A percentile compares a stretch with the other conserved stretches of the same genome.
Evolutionary conservation across 2,113 vertebrate genomes (phyloP).

Genomic region (Xenopus laevis): DNA sequence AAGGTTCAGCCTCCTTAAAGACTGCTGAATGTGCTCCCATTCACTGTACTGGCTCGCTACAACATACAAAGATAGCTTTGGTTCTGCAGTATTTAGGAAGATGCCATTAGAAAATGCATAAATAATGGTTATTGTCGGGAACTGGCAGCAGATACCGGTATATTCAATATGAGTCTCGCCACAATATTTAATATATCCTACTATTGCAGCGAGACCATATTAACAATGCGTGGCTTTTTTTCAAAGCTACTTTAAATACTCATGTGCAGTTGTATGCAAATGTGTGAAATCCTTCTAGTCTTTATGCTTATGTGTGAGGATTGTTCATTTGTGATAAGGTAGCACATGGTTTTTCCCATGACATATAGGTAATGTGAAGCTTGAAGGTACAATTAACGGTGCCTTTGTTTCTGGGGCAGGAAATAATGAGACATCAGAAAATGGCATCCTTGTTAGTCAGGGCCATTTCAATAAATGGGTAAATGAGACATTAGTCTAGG

Average conservation of each 20-base stretch:
- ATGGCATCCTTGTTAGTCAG: too few species aligned
- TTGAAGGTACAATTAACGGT: too few species aligned
- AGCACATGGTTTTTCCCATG: too few species aligned
- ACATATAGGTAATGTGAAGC: too few species aligned
- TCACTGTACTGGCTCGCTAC: not conserved
- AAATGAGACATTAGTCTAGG: too few species aligned
- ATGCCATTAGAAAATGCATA: slow-evolving; percentile 58
- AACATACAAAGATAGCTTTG: slow-evolving; percentile 47
- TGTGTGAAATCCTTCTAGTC: not conserved
- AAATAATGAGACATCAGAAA: too few species aligned
- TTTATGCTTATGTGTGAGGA: not conserved
- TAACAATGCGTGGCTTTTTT: slow-evolving; percentile 69
- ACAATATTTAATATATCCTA: slow-evolving; percentile 62
- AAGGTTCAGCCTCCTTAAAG: not conserved
- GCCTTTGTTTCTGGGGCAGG: too few species aligned
- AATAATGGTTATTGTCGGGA: slow-evolving; percentile 69
- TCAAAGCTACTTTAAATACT: slow-evolving; percentile 63
- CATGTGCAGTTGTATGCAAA: slow-evolving; percentile 43
- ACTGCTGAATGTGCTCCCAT: not conserved
- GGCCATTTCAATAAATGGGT: too few species aligned
- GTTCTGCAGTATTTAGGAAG: slow-evolving; percentile 57
- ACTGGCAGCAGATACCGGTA: slow-evolving; percentile 58
- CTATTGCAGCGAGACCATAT: slow-evolving; percentile 65
- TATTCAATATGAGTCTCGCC: slow-evolving; percentile 61
- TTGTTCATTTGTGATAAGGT: not conserved